Evolutionary conservation across 2,888 invertebrate species (phyloP).

Genomic region (Hemithea aestivaria): DNA sequence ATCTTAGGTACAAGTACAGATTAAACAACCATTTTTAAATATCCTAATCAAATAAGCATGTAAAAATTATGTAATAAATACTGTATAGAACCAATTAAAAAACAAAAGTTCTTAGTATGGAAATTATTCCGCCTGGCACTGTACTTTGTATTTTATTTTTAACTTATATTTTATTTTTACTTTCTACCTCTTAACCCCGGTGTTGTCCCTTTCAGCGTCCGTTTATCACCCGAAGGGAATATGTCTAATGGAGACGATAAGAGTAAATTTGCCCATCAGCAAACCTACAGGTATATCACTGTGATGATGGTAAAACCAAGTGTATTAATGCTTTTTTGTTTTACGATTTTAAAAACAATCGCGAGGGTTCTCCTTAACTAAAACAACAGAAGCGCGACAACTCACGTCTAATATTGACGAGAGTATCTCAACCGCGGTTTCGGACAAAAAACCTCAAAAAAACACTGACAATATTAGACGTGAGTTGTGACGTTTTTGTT

Average conservation of each 20-base stretch:
- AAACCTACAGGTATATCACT: constrained; percentile 85
- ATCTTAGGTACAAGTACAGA: too few relatives aligned
- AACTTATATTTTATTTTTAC: constrained; percentile 29
- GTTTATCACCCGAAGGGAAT: constrained; percentile 79
- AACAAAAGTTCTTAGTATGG: background rate
- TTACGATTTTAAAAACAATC: too few relatives aligned
- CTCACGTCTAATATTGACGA: too few relatives aligned
- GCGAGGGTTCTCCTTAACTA: too few relatives aligned
- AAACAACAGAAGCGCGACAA: too few relatives aligned
- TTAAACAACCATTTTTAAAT: too few relatives aligned
- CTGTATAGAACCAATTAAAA: background rate
- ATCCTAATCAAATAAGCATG: too few relatives aligned
- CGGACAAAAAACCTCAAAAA: too few relatives aligned
- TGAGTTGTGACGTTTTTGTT: too few relatives aligned
- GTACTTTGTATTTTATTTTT: background rate
- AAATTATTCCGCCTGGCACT: constrained; percentile 8
- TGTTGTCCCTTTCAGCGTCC: constrained; percentile 80
- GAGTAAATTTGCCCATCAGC: constrained; percentile 83
- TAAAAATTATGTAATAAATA: too few relatives aligned
- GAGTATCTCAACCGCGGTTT: too few relatives aligned
- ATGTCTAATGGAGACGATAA: constrained; percentile 84
- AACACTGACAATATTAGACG: too few relatives aligned
- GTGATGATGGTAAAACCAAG: constrained; percentile 27
- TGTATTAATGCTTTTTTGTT: constrained; percentile 5
- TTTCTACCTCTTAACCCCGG: constrained; percentile 63